Evolutionary conservation across 2,113 vertebrate species (phyloP), one percentile per base, ranked within the genome.

Genomic region (Oreotrochilus melanogaster): DNA sequence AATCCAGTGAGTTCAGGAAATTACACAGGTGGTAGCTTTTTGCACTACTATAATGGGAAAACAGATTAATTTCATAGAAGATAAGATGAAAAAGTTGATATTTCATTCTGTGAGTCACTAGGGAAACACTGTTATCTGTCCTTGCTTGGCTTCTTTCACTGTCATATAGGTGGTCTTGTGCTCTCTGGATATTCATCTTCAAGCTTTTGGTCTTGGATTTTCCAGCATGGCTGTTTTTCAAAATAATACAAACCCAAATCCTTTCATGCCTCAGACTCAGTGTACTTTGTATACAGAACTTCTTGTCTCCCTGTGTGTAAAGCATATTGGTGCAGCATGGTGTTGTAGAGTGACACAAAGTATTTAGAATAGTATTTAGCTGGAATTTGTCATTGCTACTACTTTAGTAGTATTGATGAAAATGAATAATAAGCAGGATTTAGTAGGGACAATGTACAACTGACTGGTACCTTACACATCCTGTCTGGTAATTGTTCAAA

Each of bases 51-150:
- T 69, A 72, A 92, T 93, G 73, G 89, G 80, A 92, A 96, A 93
- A 93, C 74, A 92, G 85, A 93, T 96, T 93, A 92, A 89, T 92
- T 94, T 88, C 64, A 13, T 76, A 94, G 75, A 37, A 69, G 88
- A 48, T 90, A 86, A 78, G 82, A 86, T 33, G 31, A 61, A 90
- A 65, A 88, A 80, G 71, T 82, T 92, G 70, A 58, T 86, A 54
- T 25, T 76, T 96, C 51, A 11, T 62, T 30, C 17, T 50, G 67
- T 42, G 67, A 69, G 54, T 78, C 33, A 50, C 27, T 42, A 76
- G 64, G 86, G 66, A 80, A 90, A 33, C 73, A 81, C 42, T 80
- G 16, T 86, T 22, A 1, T 50, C 42, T 94, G 47, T 86, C 85
- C 58, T 88, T 4, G 6, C 58, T 83, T 88, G 71, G 54, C 58